Conservation (phyloP, 2,113 vertebrate species). For the Zootoca vivipara region DNA sequence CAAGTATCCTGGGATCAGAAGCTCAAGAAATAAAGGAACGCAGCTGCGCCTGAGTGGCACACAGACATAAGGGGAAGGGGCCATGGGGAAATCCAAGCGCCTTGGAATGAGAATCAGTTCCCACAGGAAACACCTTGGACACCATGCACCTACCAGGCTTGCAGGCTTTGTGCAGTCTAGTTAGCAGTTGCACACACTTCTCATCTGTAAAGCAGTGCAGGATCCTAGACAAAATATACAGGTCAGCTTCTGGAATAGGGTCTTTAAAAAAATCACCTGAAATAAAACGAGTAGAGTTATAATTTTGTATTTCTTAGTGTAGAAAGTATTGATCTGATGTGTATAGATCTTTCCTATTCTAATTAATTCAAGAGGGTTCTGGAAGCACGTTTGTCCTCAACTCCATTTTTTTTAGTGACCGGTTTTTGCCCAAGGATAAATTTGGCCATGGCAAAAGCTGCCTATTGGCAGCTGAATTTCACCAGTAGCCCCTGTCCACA, state of each 20-base stretch:
- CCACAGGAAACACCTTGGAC: too few relatives aligned
- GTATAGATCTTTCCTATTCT: too few relatives aligned
- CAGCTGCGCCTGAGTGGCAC: too few relatives aligned
- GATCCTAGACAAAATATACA: constrained; percentile 88
- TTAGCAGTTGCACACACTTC: constrained; percentile 63
- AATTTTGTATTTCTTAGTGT: too few relatives aligned
- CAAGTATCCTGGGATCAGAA: neutral
- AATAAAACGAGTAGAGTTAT: neutral
- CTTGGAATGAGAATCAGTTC: neutral
- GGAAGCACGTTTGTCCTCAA: too few relatives aligned
- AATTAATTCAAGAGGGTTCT: too few relatives aligned
- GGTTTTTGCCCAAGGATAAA: too few relatives aligned
- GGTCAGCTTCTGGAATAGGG: constrained; percentile 81
- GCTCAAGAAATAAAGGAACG: neutral
- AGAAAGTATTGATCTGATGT: too few relatives aligned
- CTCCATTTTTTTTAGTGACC: too few relatives aligned
- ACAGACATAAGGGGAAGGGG: neutral
- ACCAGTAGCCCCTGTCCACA: too few relatives aligned
- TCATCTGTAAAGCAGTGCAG: constrained; percentile 87
- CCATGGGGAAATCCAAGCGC: neutral
- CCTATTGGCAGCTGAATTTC: too few relatives aligned
- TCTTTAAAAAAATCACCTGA: constrained; percentile 90
- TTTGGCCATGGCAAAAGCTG: too few relatives aligned
- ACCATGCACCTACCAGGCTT: neutral
- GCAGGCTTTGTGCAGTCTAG: neutral